phyloP scores from a whole-genome alignment of 53 echinoderm and acorn worm species.

The Antedon mediterranea region DNA sequence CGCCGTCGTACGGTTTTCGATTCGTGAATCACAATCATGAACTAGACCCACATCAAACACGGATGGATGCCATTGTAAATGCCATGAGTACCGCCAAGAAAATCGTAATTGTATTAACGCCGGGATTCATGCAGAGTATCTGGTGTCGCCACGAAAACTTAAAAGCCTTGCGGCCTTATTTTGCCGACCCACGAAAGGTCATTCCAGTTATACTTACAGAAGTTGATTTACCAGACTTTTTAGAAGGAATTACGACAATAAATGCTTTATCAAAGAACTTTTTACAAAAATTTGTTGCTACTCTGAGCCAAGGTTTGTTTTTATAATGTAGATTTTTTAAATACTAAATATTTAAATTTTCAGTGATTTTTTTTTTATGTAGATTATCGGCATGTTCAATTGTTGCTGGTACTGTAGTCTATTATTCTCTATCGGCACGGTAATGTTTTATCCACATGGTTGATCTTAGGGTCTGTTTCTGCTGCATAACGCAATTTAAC shows the following conservation, averaged over 20 bases:
- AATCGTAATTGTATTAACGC: slow-evolving; percentile 66
- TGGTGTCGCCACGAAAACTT: slow-evolving; percentile 90
- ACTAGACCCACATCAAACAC: slow-evolving; percentile 51
- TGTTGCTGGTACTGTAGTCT: too few relatives aligned
- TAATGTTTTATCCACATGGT: too few relatives aligned
- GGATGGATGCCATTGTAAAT: slow-evolving; percentile 81
- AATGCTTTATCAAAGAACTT: slow-evolving; percentile 73
- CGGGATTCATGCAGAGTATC: slow-evolving; percentile 64
- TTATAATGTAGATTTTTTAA: too few relatives aligned
- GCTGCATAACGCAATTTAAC: too few relatives aligned
- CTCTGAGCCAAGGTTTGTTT: slow-evolving; percentile 53
- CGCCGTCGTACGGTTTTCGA: slow-evolving; percentile 69
- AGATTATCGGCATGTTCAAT: too few relatives aligned
- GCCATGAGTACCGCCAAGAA: slow-evolving; percentile 64
- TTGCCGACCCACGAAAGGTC: slow-evolving; percentile 62
- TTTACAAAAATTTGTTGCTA: slow-evolving; percentile 85
- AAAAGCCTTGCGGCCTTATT: slow-evolving; percentile 45
- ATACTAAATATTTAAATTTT: too few relatives aligned
- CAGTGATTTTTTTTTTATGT: too few relatives aligned
- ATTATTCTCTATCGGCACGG: too few relatives aligned
- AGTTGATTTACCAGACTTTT: slow-evolving; percentile 66
- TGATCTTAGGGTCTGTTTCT: too few relatives aligned
- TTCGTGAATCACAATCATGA: slow-evolving; percentile 60
- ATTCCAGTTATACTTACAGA: slow-evolving; percentile 57
- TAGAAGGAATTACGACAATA: slow-evolving; percentile 59